Evolutionary conservation across 2,888 invertebrate genomes (phyloP), one percentile per base, ranked within the genome.

Genomic region (Oscheius myriophilus): DNA sequence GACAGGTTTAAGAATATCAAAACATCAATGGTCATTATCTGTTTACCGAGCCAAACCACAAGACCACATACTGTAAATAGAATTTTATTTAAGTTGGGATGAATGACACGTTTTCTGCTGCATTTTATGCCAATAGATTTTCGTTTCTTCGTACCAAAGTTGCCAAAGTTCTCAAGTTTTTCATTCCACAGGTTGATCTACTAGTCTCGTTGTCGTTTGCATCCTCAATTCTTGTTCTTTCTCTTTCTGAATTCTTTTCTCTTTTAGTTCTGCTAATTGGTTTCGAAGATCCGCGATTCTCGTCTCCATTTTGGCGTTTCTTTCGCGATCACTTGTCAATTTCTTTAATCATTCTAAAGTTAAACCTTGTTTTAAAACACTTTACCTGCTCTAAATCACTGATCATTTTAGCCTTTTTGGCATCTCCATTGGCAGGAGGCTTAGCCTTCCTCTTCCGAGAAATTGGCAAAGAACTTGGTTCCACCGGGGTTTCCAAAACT

Each of bases 251-350:
- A 58, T 21, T 58, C 43, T 58, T 12, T 43, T 26, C 21, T n/a
- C 16, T 6, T 26, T 51, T 1, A 61, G 26, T 18, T 45, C 49
- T 7, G 49, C 61, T 18, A 61, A 25, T 11, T 61, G 46, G 11
- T 6, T 26, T 18, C 39, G 25, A 46, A 61, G 46, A n/a, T 61
- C 61, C 2, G 26, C 9, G 1, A 61, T 61, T 21, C 61, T 23
- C 7, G 11, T n/a, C 39, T 61, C 61, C 61, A 61, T 61, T n/a
- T 46, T 45, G 21, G 25, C 14, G 12, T 61, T 61, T n/a, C 49
- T 39, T 18, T 46, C 61, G 2, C 61, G 45, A 33, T 61, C 61
- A 3, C 14, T 39, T 1, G 61, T 49, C 16, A 61, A 46, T 61
- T 61, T 25, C 61, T 61, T 11, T 23, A 18, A 26, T 11, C 16